These are phyloP conservation scores for Rhopalosiphum maidis DNA, from an alignment of 1,140 invertebrate genomes.

Conservation along the genomic window DNA sequence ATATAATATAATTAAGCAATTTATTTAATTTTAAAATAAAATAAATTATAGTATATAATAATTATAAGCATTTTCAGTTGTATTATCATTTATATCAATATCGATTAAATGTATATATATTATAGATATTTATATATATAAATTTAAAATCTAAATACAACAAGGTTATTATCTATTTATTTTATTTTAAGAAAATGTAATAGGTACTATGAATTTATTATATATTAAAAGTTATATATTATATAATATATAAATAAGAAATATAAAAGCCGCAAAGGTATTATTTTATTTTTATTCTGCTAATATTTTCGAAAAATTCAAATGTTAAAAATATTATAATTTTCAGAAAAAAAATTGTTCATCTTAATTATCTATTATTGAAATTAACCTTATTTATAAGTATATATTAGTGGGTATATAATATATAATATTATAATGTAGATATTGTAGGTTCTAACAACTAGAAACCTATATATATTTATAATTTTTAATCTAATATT, in stretches of 20 bases:
- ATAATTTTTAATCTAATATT: not conserved
- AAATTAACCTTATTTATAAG: constrained; percentile 10
- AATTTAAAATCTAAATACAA: no score
- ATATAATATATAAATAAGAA: not conserved
- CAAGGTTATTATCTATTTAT: no score
- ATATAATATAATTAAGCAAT: not conserved
- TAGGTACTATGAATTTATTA: no score
- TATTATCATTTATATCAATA: not conserved
- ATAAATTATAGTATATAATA: not conserved
- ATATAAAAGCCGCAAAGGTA: not conserved
- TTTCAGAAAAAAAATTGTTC: not conserved
- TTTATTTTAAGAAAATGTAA: no score
- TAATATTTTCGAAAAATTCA: not conserved
- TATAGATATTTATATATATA: not conserved
- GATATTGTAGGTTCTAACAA: no score
- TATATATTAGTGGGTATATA: not conserved
- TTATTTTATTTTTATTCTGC: not conserved
- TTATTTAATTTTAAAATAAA: not conserved
- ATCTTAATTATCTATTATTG: not conserved
- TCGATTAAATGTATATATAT: not conserved
- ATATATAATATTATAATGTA: not conserved
- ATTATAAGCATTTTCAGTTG: not conserved
- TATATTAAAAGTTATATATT: no score
- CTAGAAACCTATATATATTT: no score
- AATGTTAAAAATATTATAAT: no score